Percentiles rank a stretch among this genome's conserved stretches.
These are phyloP conservation scores for Drosophila kikkawai DNA, from an alignment of 1,140 invertebrate species.

Conservation along the genomic window DNA sequence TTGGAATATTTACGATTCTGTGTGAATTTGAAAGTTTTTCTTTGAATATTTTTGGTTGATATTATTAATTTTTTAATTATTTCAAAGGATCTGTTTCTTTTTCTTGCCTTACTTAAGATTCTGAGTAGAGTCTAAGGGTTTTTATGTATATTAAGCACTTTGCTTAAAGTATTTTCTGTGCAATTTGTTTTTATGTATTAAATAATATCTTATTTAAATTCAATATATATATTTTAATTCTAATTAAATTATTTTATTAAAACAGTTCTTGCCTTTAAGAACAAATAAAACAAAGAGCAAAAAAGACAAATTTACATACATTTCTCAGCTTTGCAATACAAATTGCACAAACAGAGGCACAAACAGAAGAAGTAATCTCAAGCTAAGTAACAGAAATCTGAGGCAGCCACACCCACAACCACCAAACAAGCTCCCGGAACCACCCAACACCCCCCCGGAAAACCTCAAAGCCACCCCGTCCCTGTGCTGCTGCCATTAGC, in stretches of 20 bases:
- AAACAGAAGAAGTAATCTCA: slow-evolving; percentile 23
- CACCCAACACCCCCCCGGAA: background rate
- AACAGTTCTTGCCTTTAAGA: background rate
- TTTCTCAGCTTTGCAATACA: slow-evolving; percentile 34
- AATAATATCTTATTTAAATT: background rate
- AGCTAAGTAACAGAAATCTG: slow-evolving; percentile 33
- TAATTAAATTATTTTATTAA: background rate
- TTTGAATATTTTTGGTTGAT: background rate
- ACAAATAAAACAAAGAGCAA: slow-evolving; percentile 8
- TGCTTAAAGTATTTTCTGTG: background rate
- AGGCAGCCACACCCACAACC: slow-evolving; percentile 8
- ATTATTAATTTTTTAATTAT: slow-evolving; percentile 1
- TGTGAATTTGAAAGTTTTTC: background rate
- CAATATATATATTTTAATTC: background rate
- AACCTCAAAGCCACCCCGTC: slow-evolving; percentile 10
- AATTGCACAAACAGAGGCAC: slow-evolving; percentile 45
- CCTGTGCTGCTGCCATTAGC: slow-evolving; percentile 44
- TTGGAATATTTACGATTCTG: background rate
- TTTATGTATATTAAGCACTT: background rate
- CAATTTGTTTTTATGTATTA: background rate
- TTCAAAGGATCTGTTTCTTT: background rate
- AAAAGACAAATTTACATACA: slow-evolving; percentile 52
- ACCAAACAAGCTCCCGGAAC: background rate
- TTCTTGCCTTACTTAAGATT: too few species aligned
- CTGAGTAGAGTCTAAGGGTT: too few species aligned